Evolutionary conservation across 2,888 invertebrate species (phyloP).

Genomic region (Globia sparganii): DNA sequence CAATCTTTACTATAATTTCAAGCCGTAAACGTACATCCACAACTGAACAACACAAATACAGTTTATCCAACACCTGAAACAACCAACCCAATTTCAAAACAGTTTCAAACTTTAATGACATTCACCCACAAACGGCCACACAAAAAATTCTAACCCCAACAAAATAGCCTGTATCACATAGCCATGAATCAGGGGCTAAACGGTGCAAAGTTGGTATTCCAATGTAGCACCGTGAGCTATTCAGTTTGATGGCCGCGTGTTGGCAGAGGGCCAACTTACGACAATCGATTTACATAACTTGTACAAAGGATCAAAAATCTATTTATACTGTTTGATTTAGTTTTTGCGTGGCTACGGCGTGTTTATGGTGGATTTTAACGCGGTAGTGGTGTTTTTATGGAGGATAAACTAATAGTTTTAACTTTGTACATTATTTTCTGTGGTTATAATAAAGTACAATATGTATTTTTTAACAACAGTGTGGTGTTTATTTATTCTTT

Average conservation of each 20-base stretch:
- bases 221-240: slow-evolving; percentile 70
- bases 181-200: slow-evolving; percentile 62
- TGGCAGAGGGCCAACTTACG: slow-evolving; percentile 76
- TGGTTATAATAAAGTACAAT: neutral
- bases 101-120: slow-evolving; percentile 43
- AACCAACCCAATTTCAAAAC: slow-evolving; percentile 27
- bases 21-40: neutral
- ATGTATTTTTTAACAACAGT: neutral
- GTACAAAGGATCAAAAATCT: slow-evolving; percentile 67
- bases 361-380: slow-evolving; percentile 37
- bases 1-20: neutral
- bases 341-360: slow-evolving; percentile 39
- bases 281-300: slow-evolving; percentile 76
- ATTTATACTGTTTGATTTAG: slow-evolving; percentile 61
- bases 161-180: slow-evolving; percentile 58
- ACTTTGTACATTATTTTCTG: neutral
- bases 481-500: neutral
- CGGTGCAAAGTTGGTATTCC: slow-evolving; percentile 70
- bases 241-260: slow-evolving; percentile 77
- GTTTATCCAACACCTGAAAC: slow-evolving; percentile 17
- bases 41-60: neutral
- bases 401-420: neutral
- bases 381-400: slow-evolving; percentile 13
- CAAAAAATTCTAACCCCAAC: slow-evolving; percentile 60
- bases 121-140: slow-evolving; percentile 32